These are phyloP conservation scores for Hesperophylax magnus DNA, from an alignment of 1,140 invertebrate species.

Conservation along the genomic window DNA sequence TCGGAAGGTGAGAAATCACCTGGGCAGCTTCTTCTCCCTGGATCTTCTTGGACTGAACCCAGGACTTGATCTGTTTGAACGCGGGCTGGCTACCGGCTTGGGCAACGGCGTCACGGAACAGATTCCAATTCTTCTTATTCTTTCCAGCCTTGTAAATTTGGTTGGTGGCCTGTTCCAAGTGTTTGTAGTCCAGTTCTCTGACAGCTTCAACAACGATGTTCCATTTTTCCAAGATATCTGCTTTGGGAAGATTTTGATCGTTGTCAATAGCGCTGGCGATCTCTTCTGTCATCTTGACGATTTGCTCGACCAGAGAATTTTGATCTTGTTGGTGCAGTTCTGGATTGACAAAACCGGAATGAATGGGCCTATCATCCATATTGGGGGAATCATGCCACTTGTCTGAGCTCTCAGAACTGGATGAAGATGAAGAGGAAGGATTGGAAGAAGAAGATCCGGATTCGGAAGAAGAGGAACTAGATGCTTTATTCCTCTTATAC, in stretches of 20 bases:
- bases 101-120: slow-evolving; percentile 75
- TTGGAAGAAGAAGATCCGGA: slow-evolving; percentile 46
- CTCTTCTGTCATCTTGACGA: slow-evolving; percentile 69
- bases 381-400: slow-evolving; percentile 47
- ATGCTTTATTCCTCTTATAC: not conserved
- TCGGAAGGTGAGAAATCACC: slow-evolving; percentile 69
- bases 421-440: slow-evolving; percentile 33
- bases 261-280: slow-evolving; percentile 73
- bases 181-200: slow-evolving; percentile 72
- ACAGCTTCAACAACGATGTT: slow-evolving; percentile 72
- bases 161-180: slow-evolving; percentile 67
- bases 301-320: slow-evolving; percentile 64
- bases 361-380: slow-evolving; percentile 47
- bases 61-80: slow-evolving; percentile 72
- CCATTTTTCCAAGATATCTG: slow-evolving; percentile 75
- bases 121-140: slow-evolving; percentile 68
- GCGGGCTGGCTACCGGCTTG: slow-evolving; percentile 78
- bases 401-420: slow-evolving; percentile 55
- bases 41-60: slow-evolving; percentile 73
- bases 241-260: slow-evolving; percentile 68
- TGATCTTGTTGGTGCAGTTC: slow-evolving; percentile 60
- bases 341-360: slow-evolving; percentile 32
- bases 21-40: slow-evolving; percentile 70
- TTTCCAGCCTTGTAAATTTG: slow-evolving; percentile 60
- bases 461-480: slow-evolving; percentile 49